Evolutionary conservation across 2,113 vertebrate species (phyloP).

Genomic region (Taurulus bubalis): DNA sequence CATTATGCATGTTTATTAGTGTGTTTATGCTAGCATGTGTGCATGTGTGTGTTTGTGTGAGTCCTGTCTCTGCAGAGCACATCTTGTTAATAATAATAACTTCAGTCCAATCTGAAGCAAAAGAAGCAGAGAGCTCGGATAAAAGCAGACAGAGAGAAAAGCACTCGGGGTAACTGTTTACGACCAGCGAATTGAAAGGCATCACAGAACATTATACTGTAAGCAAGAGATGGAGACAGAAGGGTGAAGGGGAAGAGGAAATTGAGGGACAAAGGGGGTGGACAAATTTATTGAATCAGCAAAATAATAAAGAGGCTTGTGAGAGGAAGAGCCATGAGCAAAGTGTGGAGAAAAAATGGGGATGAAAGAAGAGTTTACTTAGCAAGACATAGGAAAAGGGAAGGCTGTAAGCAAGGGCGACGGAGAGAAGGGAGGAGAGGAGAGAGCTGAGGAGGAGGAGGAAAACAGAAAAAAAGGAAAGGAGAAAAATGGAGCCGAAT

Average conservation of each 20-base stretch:
- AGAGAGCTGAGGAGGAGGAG: constrained; percentile 1
- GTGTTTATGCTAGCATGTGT: background rate
- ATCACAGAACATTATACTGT: background rate
- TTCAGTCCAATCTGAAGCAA: background rate
- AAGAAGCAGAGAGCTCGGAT: background rate
- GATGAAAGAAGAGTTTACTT: constrained; percentile 20
- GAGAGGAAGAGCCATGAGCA: background rate
- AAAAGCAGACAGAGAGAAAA: background rate
- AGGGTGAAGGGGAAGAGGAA: background rate
- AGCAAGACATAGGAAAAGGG: constrained; percentile 17
- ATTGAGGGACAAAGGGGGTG: too few relatives aligned
- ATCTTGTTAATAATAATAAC: background rate
- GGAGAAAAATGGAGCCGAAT: background rate
- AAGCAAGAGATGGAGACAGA: background rate
- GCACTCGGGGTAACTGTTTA: constrained; percentile 4
- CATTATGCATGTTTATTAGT: constrained; percentile 12
- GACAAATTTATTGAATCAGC: too few relatives aligned
- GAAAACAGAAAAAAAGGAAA: constrained; percentile 10
- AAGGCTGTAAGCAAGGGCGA: constrained; percentile 34
- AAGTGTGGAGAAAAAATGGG: background rate
- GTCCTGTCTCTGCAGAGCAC: background rate
- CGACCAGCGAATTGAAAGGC: constrained; percentile 17
- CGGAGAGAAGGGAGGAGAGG: constrained; percentile 35
- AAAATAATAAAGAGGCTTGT: background rate
- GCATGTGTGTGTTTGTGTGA: background rate